Conservation (phyloP, 1,140 invertebrate species). For the Myzus persicae region DNA sequence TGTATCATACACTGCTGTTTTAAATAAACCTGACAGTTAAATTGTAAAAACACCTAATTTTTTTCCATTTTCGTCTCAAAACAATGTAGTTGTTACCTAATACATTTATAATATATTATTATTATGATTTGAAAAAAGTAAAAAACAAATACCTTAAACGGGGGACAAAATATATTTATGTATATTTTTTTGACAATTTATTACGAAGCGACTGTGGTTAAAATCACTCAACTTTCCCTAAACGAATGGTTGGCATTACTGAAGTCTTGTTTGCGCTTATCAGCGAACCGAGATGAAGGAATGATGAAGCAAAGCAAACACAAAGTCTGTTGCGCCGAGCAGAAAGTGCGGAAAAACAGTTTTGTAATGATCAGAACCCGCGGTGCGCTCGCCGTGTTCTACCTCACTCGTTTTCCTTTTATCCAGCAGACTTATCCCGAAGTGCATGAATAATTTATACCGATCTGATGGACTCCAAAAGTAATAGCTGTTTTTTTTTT, state of each 20-base stretch:
- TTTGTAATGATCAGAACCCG: constrained; percentile 50
- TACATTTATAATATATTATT: not conserved
- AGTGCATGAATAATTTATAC: constrained; percentile 58
- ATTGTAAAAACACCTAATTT: not conserved
- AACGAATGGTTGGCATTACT: constrained; percentile 35
- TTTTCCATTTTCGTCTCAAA: not conserved
- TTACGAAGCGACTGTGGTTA: not conserved
- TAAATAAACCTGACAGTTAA: not conserved
- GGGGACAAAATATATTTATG: not conserved
- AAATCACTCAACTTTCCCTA: not conserved
- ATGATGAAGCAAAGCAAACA: constrained; percentile 46
- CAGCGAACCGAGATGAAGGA: not conserved
- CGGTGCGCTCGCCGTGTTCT: not conserved
- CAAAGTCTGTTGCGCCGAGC: constrained; percentile 22
- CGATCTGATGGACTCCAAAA: constrained; percentile 19
- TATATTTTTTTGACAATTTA: not conserved
- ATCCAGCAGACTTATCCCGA: constrained; percentile 34
- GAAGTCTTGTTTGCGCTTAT: constrained; percentile 54
- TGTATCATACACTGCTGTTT: not conserved
- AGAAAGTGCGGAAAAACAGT: constrained; percentile 47
- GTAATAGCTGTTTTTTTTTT: constrained; percentile 37
- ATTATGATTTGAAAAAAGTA: not conserved
- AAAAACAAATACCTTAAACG: not conserved
- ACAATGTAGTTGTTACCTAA: not conserved
- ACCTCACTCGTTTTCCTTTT: constrained; percentile 36